Conservation (phyloP, 2,113 vertebrate species). For the Leiothrix lutea region DNA sequence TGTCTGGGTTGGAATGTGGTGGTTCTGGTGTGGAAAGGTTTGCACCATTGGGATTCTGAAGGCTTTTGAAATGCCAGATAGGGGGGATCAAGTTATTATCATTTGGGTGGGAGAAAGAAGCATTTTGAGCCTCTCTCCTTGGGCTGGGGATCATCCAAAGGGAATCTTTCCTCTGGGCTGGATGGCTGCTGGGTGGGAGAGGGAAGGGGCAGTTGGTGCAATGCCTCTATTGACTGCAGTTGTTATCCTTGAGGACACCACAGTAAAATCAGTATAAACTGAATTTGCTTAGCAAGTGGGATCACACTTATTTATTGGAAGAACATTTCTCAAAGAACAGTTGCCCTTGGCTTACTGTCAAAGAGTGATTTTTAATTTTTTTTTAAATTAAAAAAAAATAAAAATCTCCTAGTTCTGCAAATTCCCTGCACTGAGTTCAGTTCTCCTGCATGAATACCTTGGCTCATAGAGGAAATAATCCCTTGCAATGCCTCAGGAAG, state of each 20-base stretch:
- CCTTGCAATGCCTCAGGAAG: background rate
- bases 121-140: background rate
- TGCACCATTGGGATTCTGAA: background rate
- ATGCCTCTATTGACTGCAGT: background rate
- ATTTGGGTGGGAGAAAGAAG: background rate
- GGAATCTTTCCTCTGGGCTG: background rate
- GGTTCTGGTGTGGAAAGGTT: background rate
- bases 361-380: background rate
- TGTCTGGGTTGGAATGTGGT: background rate
- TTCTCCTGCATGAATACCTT: background rate
- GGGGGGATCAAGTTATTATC: background rate
- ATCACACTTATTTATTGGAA: background rate
- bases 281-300: background rate
- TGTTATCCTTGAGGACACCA: background rate
- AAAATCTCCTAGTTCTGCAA: background rate
- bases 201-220: background rate
- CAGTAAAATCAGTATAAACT: background rate
- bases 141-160: background rate
- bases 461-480: background rate
- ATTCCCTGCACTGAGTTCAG: background rate
- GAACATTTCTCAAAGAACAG: background rate
- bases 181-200: background rate
- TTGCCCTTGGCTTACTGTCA: background rate
- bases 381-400: background rate
- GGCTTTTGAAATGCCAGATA: background rate